phyloP scores from a whole-genome alignment of 1,140 invertebrate species.

The Agrypnia vestita region DNA sequence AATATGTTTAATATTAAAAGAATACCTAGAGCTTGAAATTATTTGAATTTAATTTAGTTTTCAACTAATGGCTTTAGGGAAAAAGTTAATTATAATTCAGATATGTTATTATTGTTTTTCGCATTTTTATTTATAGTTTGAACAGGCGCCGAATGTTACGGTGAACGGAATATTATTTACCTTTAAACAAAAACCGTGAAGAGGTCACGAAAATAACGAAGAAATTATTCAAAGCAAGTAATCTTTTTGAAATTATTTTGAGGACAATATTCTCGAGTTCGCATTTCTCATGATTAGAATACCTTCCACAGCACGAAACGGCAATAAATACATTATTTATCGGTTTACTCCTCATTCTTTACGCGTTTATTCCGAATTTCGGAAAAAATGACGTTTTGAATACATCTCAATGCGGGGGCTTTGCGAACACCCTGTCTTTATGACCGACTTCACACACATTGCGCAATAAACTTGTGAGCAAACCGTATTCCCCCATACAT shows the following conservation, averaged over 20 bases:
- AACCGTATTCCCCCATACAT: constrained; percentile 20
- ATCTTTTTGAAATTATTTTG: no score
- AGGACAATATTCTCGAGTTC: not conserved
- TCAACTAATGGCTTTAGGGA: no score
- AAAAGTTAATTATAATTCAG: no score
- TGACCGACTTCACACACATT: constrained; percentile 16
- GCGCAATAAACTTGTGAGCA: constrained; percentile 31
- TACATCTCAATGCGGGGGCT: not conserved
- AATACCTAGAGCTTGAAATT: no score
- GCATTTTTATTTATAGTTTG: no score
- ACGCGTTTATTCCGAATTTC: not conserved
- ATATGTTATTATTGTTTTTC: no score
- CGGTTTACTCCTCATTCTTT: constrained; percentile 5
- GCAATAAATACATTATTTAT: constrained; percentile 15
- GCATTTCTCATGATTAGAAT: constrained; percentile 3
- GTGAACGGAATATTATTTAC: no score
- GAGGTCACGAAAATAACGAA: not conserved
- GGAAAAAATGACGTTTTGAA: not conserved
- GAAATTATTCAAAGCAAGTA: constrained; percentile 7
- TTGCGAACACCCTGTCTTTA: constrained; percentile 22
- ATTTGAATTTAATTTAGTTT: no score
- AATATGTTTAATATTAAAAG: no score
- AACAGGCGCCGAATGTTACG: no score
- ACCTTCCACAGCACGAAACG: not conserved
- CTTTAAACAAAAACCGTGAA: no score